Percentiles rank a stretch among this genome's conserved stretches.
phyloP scores from a whole-genome alignment of 2,113 vertebrate genomes.

The Sylvia atricapilla region DNA sequence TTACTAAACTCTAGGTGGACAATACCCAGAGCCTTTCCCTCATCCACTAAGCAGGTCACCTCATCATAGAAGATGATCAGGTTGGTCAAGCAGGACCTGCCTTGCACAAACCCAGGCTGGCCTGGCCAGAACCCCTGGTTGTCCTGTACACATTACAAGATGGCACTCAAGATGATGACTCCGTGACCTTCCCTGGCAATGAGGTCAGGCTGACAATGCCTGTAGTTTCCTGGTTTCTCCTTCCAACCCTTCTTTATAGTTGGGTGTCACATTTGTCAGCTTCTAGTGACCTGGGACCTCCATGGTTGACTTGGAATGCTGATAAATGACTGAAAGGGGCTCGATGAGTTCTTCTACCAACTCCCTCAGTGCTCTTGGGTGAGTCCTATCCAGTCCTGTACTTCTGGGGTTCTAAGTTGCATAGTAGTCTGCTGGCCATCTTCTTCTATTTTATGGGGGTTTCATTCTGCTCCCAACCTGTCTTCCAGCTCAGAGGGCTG shows the following conservation, averaged over 20 bases:
- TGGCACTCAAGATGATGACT: not conserved
- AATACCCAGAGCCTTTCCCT: not conserved
- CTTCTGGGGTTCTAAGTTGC: not conserved
- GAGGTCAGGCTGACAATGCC: not conserved
- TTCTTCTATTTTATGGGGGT: not conserved
- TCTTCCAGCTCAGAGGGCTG: not conserved
- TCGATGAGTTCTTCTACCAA: not conserved
- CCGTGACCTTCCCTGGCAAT: not conserved
- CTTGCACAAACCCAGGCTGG: not conserved
- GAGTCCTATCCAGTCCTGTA: rapidly evolving
- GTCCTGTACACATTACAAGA: not conserved
- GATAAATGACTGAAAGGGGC: not conserved
- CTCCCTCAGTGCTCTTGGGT: not conserved
- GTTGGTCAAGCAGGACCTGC: not conserved
- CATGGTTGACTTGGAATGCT: not conserved
- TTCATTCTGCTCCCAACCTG: not conserved
- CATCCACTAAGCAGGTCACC: not conserved
- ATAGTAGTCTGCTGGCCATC: not conserved
- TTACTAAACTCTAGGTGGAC: not conserved
- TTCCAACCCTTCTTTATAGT: not conserved
- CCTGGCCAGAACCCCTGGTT: not conserved
- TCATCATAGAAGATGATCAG: not conserved
- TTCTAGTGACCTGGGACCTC: not conserved
- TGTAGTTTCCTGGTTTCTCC: not conserved
- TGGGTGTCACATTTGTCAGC: rapidly evolving